These are phyloP conservation scores for Eurypyga helias DNA, from an alignment of 2,113 vertebrate species.

Conservation along the genomic window DNA sequence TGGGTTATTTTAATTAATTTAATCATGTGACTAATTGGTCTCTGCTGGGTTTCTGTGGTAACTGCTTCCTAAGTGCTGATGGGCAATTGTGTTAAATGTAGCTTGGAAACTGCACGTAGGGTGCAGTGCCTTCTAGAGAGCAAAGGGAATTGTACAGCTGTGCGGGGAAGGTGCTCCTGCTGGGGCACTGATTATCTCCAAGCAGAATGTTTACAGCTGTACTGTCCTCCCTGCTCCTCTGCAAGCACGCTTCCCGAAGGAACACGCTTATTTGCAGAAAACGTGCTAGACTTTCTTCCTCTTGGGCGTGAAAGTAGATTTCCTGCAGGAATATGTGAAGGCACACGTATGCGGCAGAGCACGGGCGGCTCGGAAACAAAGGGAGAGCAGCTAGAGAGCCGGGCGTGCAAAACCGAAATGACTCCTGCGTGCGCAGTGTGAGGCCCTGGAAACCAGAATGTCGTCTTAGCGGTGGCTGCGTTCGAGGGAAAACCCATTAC, in stretches of 20 bases:
- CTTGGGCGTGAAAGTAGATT: constrained; percentile 26
- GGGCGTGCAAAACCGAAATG: background rate
- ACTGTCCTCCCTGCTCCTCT: constrained; percentile 21
- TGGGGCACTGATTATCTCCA: constrained; percentile 76
- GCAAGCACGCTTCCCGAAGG: background rate
- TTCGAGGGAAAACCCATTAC: constrained; percentile 24
- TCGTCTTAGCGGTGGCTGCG: constrained; percentile 39
- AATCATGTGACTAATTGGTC: constrained; percentile 89
- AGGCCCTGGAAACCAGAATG: constrained; percentile 45
- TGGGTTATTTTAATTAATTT: constrained; percentile 87
- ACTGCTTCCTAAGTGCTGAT: constrained; percentile 85
- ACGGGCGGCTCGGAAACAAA: constrained; percentile 24
- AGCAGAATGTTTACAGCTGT: constrained; percentile 70
- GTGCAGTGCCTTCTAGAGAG: constrained; percentile 75
- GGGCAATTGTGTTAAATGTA: constrained; percentile 87
- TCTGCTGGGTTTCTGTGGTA: constrained; percentile 88
- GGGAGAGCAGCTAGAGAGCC: constrained; percentile 1
- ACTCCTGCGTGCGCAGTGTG: constrained; percentile 38
- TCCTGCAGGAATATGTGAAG: background rate
- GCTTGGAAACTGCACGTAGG: constrained; percentile 81
- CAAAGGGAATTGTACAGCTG: constrained; percentile 78
- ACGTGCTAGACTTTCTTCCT: constrained; percentile 5
- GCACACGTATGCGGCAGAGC: background rate
- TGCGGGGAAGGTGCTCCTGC: constrained; percentile 76
- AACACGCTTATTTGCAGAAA: constrained; percentile 1